phyloP scores from a whole-genome alignment of 1,140 invertebrate species.

The Pachypeltis micranthus region DNA sequence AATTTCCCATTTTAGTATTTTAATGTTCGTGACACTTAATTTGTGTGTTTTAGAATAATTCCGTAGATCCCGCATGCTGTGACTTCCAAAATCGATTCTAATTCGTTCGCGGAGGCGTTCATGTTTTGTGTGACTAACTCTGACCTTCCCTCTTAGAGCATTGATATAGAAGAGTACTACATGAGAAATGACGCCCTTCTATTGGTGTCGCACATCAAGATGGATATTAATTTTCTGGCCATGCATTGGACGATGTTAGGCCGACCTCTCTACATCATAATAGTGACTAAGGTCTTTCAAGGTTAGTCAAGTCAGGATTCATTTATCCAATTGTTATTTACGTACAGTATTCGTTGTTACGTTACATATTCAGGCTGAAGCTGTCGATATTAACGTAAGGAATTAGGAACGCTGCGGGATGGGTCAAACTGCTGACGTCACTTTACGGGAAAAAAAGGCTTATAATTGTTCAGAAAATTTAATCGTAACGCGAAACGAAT shows the following conservation, averaged over 20 bases:
- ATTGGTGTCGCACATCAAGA: conserved; percentile 74
- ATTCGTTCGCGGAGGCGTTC: too few species aligned
- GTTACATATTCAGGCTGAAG: conserved; percentile 12
- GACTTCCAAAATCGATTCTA: too few species aligned
- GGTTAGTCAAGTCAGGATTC: conserved; percentile 50
- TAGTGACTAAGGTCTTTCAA: conserved; percentile 65
- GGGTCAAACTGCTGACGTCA: too few species aligned
- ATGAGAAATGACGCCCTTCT: conserved; percentile 79
- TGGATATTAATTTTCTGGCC: conserved; percentile 80
- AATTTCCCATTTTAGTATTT: too few species aligned
- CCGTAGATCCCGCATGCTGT: too few species aligned
- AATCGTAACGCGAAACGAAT: too few species aligned
- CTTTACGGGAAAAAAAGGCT: too few species aligned
- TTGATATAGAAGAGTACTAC: conserved; percentile 88
- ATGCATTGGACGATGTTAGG: conserved; percentile 89
- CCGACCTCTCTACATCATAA: conserved; percentile 72
- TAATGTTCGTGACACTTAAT: too few species aligned
- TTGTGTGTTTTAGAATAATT: too few species aligned
- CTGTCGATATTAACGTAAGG: neutral
- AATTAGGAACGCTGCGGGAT: too few species aligned
- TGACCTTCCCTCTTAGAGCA: conserved; percentile 49
- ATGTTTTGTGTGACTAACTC: conserved; percentile 23
- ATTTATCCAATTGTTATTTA: conserved; percentile 3
- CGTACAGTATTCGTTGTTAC: conserved; percentile 8
- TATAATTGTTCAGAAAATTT: too few species aligned